Conservation (phyloP, 2,797 vertebrate genomes). For the Lycodopsis pacificus region DNA sequence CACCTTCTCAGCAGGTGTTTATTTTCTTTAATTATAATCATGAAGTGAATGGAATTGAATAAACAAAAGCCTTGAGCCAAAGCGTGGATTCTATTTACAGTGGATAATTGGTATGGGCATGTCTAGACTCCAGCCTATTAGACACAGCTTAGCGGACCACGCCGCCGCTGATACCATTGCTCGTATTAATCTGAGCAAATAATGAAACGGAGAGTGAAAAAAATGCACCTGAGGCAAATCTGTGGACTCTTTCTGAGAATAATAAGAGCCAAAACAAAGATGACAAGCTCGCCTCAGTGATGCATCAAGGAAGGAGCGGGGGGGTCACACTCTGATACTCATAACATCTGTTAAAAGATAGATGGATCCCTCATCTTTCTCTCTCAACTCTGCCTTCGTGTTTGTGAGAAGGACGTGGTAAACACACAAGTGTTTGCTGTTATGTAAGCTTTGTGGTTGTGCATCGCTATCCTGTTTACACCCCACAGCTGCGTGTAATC, state of each 20-base stretch:
- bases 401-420: slow-evolving; percentile 40
- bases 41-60: slow-evolving; percentile 82
- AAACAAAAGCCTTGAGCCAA: slow-evolving; percentile 82
- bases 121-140: slow-evolving; percentile 85
- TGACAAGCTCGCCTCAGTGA: slow-evolving; percentile 55
- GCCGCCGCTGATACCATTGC: slow-evolving; percentile 73
- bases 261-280: slow-evolving; percentile 71
- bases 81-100: slow-evolving; percentile 85
- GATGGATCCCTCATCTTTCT: slow-evolving; percentile 49
- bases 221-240: slow-evolving; percentile 81
- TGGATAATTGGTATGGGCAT: slow-evolving; percentile 85
- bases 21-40: slow-evolving; percentile 81
- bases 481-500: slow-evolving; percentile 43
- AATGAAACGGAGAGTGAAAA: slow-evolving; percentile 77
- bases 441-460: slow-evolving; percentile 36
- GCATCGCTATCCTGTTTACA: slow-evolving; percentile 32
- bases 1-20: slow-evolving; percentile 67
- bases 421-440: slow-evolving; percentile 12
- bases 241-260: slow-evolving; percentile 72
- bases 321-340: slow-evolving; percentile 51
- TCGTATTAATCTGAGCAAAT: slow-evolving; percentile 84
- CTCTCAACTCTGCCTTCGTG: slow-evolving; percentile 27
- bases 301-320: slow-evolving; percentile 45
- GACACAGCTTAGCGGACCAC: slow-evolving; percentile 83
- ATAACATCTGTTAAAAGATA: slow-evolving; percentile 65